These are phyloP conservation scores for Enhydra lutris DNA, from an alignment of 2,113 vertebrate species.

Conservation along the genomic window DNA sequence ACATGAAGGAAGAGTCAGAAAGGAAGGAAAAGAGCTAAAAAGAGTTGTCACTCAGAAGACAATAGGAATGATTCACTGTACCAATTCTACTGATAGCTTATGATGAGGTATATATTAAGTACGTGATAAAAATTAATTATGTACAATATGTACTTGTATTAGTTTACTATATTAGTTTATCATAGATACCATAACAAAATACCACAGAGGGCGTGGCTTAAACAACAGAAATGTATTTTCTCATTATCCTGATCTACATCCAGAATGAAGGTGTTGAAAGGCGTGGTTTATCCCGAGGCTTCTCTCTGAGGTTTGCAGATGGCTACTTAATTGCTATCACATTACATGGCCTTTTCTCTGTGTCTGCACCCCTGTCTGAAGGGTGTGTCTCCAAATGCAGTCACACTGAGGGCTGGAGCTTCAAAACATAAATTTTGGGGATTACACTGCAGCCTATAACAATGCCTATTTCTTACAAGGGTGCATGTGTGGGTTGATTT, in stretches of 20 bases:
- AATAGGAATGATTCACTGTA: neutral
- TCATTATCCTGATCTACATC: neutral
- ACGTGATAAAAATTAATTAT: neutral
- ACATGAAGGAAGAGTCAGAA: neutral
- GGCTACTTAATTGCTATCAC: neutral
- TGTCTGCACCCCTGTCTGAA: neutral
- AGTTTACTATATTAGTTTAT: neutral
- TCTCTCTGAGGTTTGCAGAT: neutral
- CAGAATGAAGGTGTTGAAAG: neutral
- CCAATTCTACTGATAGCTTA: neutral
- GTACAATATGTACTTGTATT: neutral
- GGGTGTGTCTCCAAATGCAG: neutral
- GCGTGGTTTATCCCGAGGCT: neutral
- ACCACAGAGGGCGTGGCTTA: neutral
- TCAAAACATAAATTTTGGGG: neutral
- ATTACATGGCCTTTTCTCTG: neutral
- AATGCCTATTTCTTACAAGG: neutral
- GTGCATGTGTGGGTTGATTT: neutral
- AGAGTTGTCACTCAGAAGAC: neutral
- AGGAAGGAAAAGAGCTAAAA: neutral
- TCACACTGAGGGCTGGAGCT: neutral
- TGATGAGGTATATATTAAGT: neutral
- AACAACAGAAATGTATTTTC: neutral
- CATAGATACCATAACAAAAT: neutral
- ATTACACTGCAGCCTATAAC: neutral